Conservation (phyloP, 2,113 vertebrate genomes). For the Furnarius figulus region DNA sequence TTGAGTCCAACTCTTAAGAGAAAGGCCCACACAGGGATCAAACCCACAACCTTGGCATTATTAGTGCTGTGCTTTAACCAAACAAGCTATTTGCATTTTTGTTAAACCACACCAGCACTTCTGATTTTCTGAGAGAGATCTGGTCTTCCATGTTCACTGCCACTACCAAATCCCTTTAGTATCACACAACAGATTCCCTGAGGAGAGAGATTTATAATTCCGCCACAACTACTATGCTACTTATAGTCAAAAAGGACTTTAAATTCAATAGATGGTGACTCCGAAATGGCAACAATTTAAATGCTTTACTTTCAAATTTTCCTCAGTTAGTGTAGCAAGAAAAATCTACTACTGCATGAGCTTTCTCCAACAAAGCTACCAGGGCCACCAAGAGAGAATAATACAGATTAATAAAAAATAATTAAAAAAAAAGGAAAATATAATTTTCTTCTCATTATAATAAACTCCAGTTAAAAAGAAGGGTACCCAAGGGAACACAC, state of each 20-base stretch:
- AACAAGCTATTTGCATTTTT: not conserved
- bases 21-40: not conserved
- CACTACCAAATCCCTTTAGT: not conserved
- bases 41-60: not conserved
- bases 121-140: not conserved
- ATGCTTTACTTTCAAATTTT: not conserved
- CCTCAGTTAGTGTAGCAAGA: not conserved
- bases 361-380: not conserved
- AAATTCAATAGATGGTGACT: not conserved
- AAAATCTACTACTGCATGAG: not conserved
- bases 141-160: not conserved
- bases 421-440: not conserved
- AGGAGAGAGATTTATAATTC: not conserved
- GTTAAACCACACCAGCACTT: not conserved
- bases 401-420: not conserved
- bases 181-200: not conserved
- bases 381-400: not conserved
- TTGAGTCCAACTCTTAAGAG: not conserved
- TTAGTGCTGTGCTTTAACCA: not conserved
- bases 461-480: not conserved
- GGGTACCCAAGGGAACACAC: not conserved
- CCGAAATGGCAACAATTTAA: not conserved
- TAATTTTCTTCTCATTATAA: not conserved
- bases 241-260: not conserved
- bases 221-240: not conserved